Conservation (phyloP, 2,797 vertebrate species). For the Varecia variegata region DNA sequence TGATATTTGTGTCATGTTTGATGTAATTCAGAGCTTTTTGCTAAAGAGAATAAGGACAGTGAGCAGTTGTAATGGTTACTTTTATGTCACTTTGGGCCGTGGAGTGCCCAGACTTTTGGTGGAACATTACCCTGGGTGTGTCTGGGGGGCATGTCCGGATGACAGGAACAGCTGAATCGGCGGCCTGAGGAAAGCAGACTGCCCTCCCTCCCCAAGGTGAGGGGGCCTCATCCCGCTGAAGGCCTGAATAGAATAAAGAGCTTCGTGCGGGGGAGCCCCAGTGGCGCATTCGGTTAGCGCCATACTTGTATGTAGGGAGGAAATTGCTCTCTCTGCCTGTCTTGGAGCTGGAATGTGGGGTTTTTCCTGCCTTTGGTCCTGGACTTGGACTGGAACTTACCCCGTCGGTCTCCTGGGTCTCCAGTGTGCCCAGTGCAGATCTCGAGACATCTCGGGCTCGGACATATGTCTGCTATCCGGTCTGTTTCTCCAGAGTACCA, state of each 20-base stretch:
- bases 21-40: constrained; percentile 17
- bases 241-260: background rate
- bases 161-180: background rate
- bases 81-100: background rate
- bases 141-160: background rate
- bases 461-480: too few relatives aligned
- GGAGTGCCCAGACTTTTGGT: background rate
- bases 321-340: background rate
- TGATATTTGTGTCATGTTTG: background rate
- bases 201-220: background rate
- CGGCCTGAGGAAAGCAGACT: background rate
- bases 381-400: background rate
- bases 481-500: background rate
- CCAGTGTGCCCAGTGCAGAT: background rate
- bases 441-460: background rate
- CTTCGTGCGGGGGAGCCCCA: too few relatives aligned
- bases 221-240: fast-evolving
- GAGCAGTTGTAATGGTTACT: background rate
- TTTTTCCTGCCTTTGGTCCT: background rate
- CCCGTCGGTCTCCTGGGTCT: background rate
- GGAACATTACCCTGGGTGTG: background rate
- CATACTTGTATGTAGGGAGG: too few relatives aligned
- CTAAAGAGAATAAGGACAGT: constrained; percentile 8
- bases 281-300: too few relatives aligned
- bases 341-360: background rate